Base-by-base conservation (phyloP, 2,888 invertebrate species). In the Drosophila yooni region DNA sequence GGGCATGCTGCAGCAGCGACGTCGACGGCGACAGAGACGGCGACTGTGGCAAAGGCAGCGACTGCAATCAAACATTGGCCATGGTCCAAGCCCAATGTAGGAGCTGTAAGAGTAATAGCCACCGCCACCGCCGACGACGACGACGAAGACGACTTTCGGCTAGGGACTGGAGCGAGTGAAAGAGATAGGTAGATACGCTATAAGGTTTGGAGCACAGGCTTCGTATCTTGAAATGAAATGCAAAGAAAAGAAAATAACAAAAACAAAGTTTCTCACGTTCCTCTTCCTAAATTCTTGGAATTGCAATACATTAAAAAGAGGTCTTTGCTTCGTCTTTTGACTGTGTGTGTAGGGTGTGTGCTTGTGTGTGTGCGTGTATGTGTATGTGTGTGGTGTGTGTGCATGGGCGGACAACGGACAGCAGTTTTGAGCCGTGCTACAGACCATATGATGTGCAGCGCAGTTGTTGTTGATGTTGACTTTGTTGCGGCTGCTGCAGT, bases 241-340 rank as follows among this genome's bases (percentile, higher is more conserved):
- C 91, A 92, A 92, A 90, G 88, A 90, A 91, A 90, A 88, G 82
- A 90, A 90, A 88, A 91, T 87, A 92, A 92, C 88, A 91, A 91
- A 91, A 92, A 92, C 92, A 91, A 92, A 92, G 91, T 92, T 92
- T 92, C 92, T 92, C 92, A 92, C 92, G 92, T 92, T 92, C 92
- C 90, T 92, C 88, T 92, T 92, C 91, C 92, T 88, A 92, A 92
- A 92, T 92, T 92, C 92, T 91, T 92, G 92, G 92, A 92, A 92
- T 92, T 91, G 92, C 92, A 92, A 91, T 92, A 92, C 92, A 92
- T 92, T 92, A 92, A 92, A 92, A 92, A 92, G 91, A 92, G 91
- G 91, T 91, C 91, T 91, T 89, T 90, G 89, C 83, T 87, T 77
- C 82, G 86, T 74, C 78, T 84, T 62, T 61, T 66, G 29, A 43